Evolutionary conservation across 2,888 invertebrate genomes (phyloP), one percentile per base, ranked within the genome.

Genomic region (Brenthis hecate): DNA sequence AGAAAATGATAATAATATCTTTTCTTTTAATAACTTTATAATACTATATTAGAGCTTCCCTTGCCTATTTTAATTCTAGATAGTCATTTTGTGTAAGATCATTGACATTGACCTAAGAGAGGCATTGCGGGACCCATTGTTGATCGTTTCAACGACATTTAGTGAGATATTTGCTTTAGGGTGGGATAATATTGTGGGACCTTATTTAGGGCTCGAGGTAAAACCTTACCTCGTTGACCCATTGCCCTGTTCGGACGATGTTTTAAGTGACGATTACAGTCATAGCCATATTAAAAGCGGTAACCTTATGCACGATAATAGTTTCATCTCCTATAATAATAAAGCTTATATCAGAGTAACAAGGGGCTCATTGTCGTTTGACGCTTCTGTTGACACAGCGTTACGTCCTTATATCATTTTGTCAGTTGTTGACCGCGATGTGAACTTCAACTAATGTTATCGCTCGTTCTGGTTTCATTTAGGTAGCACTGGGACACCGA

Each of bases 61-160:
- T 75, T 72, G 69, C 56, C 80, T 77, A 79, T 79, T 80, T 82
- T 75, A 76, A 75, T 77, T 78, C 76, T 79, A 71, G 70, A 75
- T 76, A 74, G 75, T 83, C 83, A 83, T 83, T 87, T 82, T 80
- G 80, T 80, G 86, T 84, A 84, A 85, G 86, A 87, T 89, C 81
- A 77, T 81, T 77, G 85, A 87, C 86, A 90, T 84, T 83, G 81
- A 84, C 83, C 83, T 83, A 83, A 86, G 85, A 85, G 84, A 85
- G 85, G 82, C 83, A 81, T 85, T 83, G 85, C 81, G 82, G 84
- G 82, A 80, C 82, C 81, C 19, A 19, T 87, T 88, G 86, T 88
- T 81, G 85, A 86, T 76, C 76, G 80, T 81, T 85, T 85, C 81
- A 79, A 80, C 76, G 78, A 78, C 78, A 76, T 77, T 75, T 76